Evolutionary conservation across 2,113 vertebrate genomes (phyloP), one percentile per base, ranked within the genome.

Genomic region (Pipa parva): DNA sequence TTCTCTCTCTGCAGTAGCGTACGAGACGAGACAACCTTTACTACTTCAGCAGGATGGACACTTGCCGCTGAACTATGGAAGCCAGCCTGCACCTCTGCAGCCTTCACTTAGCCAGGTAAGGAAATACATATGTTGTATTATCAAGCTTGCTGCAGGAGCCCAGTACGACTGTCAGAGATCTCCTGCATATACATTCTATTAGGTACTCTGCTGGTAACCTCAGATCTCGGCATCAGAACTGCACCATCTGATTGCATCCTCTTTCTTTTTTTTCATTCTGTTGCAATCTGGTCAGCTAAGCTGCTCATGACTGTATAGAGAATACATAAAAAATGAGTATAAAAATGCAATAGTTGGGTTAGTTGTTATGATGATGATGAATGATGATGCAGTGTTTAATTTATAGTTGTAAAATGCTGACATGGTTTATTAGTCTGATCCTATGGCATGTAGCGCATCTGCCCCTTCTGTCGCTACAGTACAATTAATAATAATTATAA

Each of bases 61-160:
- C 29, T 89, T 90, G 1, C 81, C 89, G 33, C 81, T 85, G 68
- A 88, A 76, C 74, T 89, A 91, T n/a, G 83, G 84, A 61, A 28
- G 77, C 77, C 92, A 92, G 76, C 71, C 85, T 49, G 37, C 77
- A 13, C 73, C 80, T 11, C 74, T 84, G 26, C 85, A 82, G 72
- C 81, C 88, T 28, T 72, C 88, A 61, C 75, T 89, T 73, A 79
- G 78, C 76, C 84, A 76, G 88, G 95, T 97, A 88, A 86, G 71
- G 59, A 62, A 55, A 42, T 50, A 2, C 9, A 1, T 59, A 0
- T 27, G 5, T 4, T n/a, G 7, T 15, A 50, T 25, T 51, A 3
- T n/a, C 7, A 24, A 22, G 45, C 15, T 26, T 11, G 24, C 49
- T 29, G 29, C 46, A 52, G 25, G 25, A 52, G 51, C 26, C 24